phyloP scores from a whole-genome alignment of 1,140 invertebrate genomes.

The Tetramorium simillimum region DNA sequence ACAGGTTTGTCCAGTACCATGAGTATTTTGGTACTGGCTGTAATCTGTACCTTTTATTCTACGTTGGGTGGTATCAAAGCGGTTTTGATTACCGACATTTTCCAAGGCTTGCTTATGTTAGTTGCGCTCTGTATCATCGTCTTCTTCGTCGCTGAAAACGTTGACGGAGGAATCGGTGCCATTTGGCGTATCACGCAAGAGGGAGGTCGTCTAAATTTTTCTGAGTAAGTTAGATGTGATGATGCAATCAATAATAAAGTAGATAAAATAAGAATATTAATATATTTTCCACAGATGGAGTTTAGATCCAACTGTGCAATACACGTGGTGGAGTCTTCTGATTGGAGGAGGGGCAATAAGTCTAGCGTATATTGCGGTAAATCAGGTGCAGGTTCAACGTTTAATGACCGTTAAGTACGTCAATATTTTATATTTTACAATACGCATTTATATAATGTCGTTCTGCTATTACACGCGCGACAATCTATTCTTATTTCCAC shows the following conservation, averaged over 20 bases:
- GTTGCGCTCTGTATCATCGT: slow-evolving; percentile 83
- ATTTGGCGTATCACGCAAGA: slow-evolving; percentile 89
- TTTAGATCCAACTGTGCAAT: slow-evolving; percentile 90
- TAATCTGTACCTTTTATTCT: slow-evolving; percentile 96
- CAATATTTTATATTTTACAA: not conserved
- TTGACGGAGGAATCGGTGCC: slow-evolving; percentile 87
- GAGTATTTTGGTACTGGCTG: slow-evolving; percentile 92
- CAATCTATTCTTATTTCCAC: not conserved
- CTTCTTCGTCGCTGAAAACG: slow-evolving; percentile 87
- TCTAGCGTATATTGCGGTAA: slow-evolving; percentile 92
- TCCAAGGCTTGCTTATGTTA: slow-evolving; percentile 93
- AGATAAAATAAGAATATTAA: slow-evolving; percentile 4
- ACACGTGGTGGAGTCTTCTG: slow-evolving; percentile 90
- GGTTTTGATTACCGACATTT: slow-evolving; percentile 94
- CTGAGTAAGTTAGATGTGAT: slow-evolving; percentile 72
- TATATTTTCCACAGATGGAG: slow-evolving; percentile 57
- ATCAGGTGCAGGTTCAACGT: slow-evolving; percentile 88
- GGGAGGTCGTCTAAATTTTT: slow-evolving; percentile 81
- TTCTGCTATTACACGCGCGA: not conserved
- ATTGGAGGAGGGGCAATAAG: slow-evolving; percentile 92
- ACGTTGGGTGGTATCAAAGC: slow-evolving; percentile 96
- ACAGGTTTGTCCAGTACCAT: slow-evolving; percentile 91
- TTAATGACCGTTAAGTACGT: slow-evolving; percentile 81
- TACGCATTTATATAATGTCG: not conserved
- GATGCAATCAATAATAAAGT: not conserved